Percentiles rank a stretch among this genome's conserved stretches.
Evolutionary conservation across 2,888 invertebrate genomes (phyloP).

Genomic region (Hyles lineata): DNA sequence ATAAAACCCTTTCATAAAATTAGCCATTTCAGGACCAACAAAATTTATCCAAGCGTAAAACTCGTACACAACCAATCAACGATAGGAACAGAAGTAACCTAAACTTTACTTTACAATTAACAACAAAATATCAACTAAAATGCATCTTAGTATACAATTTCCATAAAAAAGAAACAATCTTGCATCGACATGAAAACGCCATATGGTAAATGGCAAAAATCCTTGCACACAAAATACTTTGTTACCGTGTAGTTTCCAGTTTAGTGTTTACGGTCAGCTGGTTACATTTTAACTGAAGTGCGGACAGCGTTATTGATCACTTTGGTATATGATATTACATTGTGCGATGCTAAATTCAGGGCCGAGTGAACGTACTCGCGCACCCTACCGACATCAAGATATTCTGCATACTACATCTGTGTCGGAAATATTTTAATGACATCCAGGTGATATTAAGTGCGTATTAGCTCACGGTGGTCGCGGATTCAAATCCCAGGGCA

Average conservation of each 20-base stretch:
- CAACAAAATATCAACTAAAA: too few species aligned
- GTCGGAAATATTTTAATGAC: neutral
- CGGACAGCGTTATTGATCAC: conserved; percentile 1
- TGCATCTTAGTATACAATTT: too few species aligned
- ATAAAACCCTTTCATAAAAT: too few species aligned
- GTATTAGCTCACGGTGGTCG: too few species aligned
- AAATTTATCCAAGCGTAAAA: too few species aligned
- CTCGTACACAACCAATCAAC: too few species aligned
- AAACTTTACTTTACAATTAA: too few species aligned
- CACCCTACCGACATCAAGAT: neutral
- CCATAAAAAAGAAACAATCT: neutral
- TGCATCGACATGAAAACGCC: too few species aligned
- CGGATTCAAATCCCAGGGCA: too few species aligned
- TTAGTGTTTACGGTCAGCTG: neutral
- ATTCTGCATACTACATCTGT: neutral
- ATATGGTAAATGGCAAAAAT: too few species aligned
- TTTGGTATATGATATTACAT: conserved; percentile 7
- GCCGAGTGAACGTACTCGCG: neutral
- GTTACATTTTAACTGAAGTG: neutral
- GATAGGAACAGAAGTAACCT: too few species aligned
- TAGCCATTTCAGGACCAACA: too few species aligned
- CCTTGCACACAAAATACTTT: neutral
- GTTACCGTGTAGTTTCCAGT: neutral
- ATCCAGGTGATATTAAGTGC: neutral
- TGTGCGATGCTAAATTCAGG: conserved; percentile 11